Conservation (phyloP, 1,140 invertebrate species). For the Pseudomyrmex pallidus region DNA sequence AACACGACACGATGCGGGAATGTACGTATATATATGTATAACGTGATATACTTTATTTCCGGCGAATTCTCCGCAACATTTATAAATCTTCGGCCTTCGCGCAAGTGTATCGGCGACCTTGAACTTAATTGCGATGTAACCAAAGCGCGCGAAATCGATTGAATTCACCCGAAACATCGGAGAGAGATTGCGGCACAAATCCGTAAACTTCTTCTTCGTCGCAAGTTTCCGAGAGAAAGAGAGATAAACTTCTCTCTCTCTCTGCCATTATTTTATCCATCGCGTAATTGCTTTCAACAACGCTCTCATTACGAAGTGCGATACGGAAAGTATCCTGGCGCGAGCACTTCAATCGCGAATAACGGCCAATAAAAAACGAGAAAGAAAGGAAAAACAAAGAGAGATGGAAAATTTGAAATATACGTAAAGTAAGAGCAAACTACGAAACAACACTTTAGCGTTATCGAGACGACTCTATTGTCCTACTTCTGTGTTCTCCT, state of each 20-base stretch:
- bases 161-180: conserved; percentile 35
- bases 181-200: background rate
- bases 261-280: background rate
- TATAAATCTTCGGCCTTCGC: conserved; percentile 13
- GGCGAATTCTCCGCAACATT: conserved; percentile 21
- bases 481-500: no score
- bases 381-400: no score
- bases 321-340: no score
- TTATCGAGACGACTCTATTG: no score
- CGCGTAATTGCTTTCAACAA: conserved; percentile 20
- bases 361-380: no score
- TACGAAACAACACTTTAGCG: no score
- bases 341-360: no score
- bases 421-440: no score
- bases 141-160: conserved; percentile 43
- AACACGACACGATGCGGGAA: background rate
- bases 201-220: conserved; percentile 9
- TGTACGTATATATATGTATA: no score
- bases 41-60: conserved; percentile 27
- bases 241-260: no score
- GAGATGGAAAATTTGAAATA: no score
- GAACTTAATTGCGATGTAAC: conserved; percentile 56
- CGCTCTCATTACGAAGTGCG: background rate
- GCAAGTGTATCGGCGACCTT: conserved; percentile 42
- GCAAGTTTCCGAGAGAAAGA: no score